These are phyloP conservation scores for Cybosia mesomella DNA, from an alignment of 2,888 invertebrate species.

Conservation along the genomic window DNA sequence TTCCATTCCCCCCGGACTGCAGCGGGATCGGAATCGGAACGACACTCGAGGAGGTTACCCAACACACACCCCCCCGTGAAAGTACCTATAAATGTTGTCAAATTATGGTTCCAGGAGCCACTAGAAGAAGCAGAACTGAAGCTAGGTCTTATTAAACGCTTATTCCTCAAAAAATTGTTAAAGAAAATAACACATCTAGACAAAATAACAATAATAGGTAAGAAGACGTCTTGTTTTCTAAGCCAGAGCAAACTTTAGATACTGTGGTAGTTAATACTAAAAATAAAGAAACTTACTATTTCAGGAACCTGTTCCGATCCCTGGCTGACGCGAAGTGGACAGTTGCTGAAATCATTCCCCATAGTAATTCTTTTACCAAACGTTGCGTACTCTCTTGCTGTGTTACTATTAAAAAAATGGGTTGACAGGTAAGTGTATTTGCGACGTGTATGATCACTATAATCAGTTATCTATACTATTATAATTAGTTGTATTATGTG, in stretches of 20 bases:
- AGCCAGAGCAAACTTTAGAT: too few species aligned
- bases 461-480: too few species aligned
- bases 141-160: constrained; percentile 53
- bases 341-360: constrained; percentile 65
- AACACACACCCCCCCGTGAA: too few species aligned
- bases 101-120: constrained; percentile 53
- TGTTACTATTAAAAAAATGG: constrained; percentile 68
- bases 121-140: constrained; percentile 53
- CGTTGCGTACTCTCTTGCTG: constrained; percentile 62
- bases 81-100: background rate
- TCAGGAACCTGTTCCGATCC: constrained; percentile 71
- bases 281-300: constrained; percentile 2
- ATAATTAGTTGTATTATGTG: too few species aligned
- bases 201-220: constrained; percentile 71
- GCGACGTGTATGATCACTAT: too few species aligned
- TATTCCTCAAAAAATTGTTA: constrained; percentile 58
- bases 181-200: constrained; percentile 65
- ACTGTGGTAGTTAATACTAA: background rate
- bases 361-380: constrained; percentile 65
- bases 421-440: constrained; percentile 55
- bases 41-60: too few species aligned
- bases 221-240: background rate
- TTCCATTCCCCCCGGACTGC: too few species aligned
- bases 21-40: too few species aligned
- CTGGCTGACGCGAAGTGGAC: constrained; percentile 62